Evolutionary conservation across 64 coral and sea anemone genomes (phyloP).

Genomic region (Dendrophyllia cribrosa): DNA sequence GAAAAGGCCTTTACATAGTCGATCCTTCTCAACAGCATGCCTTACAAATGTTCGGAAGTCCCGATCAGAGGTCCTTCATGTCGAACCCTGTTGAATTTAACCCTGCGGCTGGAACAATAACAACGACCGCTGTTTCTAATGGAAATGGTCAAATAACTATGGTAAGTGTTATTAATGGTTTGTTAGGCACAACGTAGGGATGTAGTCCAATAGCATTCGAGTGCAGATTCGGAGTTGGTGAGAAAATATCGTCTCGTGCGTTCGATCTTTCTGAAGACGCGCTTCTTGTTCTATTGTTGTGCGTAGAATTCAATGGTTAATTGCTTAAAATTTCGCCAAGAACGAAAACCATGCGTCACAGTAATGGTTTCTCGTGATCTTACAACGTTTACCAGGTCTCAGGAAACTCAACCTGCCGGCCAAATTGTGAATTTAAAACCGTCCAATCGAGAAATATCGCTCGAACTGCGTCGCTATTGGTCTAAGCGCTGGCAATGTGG

Average conservation of each 20-base stretch:
- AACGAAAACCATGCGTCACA: not conserved
- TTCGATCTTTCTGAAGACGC: slow-evolving; percentile 51
- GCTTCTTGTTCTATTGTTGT: not conserved
- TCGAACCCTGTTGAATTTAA: slow-evolving; percentile 95
- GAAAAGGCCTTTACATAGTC: slow-evolving; percentile 97
- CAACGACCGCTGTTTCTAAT: slow-evolving; percentile 88
- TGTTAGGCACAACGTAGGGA: not conserved
- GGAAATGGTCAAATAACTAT: slow-evolving; percentile 96
- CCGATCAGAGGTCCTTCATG: slow-evolving; percentile 94
- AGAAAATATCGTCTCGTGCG: slow-evolving; percentile 3
- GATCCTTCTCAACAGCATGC: slow-evolving; percentile 96
- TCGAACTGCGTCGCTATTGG: slow-evolving; percentile 93
- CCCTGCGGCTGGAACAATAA: slow-evolving; percentile 80
- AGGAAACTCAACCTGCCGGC: slow-evolving; percentile 89
- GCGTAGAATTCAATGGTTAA: not conserved
- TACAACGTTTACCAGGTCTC: slow-evolving; percentile 28
- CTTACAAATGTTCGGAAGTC: slow-evolving; percentile 96
- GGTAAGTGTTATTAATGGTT: slow-evolving; percentile 70
- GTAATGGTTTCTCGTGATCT: slow-evolving; percentile 4
- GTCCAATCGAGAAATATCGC: slow-evolving; percentile 95
- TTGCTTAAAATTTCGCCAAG: not conserved
- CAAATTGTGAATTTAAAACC: slow-evolving; percentile 96
- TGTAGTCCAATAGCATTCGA: slow-evolving; percentile 49
- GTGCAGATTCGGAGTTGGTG: slow-evolving; percentile 35
- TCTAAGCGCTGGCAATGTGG: slow-evolving; percentile 82